Conservation (phyloP, 2,113 vertebrate genomes). For the Macrotis lagotis region DNA sequence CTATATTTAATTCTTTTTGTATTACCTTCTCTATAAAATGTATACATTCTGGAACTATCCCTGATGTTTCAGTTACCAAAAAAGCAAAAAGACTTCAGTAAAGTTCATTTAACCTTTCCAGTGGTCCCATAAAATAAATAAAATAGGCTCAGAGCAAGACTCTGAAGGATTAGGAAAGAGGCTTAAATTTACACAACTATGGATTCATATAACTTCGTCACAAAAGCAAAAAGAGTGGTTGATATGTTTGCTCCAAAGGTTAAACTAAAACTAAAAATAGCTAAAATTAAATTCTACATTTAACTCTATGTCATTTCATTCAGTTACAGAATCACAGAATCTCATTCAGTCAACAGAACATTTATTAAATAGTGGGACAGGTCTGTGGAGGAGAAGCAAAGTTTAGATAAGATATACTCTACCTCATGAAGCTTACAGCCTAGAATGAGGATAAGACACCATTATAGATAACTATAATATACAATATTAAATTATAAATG, state of each 20-base stretch:
- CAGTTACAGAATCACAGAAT: not conserved
- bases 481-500: not conserved
- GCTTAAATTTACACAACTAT: not conserved
- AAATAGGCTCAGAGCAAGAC: not conserved
- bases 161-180: not conserved
- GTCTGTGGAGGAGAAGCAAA: not conserved
- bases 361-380: not conserved
- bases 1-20: not conserved
- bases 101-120: not conserved
- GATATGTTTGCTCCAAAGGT: conserved; percentile 24
- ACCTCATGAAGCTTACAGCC: not conserved
- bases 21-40: not conserved
- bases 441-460: not conserved
- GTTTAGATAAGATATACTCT: not conserved
- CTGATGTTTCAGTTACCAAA: not conserved
- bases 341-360: not conserved
- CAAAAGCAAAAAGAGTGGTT: conserved; percentile 18
- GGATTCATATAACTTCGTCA: not conserved
- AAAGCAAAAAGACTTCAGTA: not conserved
- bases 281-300: conserved; percentile 41
- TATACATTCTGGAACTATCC: not conserved
- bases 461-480: not conserved
- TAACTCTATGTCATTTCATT: not conserved
- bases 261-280: conserved; percentile 13
- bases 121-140: not conserved